Evolutionary conservation across 2,113 vertebrate genomes (phyloP).

Genomic region (Syrmaticus mikado): DNA sequence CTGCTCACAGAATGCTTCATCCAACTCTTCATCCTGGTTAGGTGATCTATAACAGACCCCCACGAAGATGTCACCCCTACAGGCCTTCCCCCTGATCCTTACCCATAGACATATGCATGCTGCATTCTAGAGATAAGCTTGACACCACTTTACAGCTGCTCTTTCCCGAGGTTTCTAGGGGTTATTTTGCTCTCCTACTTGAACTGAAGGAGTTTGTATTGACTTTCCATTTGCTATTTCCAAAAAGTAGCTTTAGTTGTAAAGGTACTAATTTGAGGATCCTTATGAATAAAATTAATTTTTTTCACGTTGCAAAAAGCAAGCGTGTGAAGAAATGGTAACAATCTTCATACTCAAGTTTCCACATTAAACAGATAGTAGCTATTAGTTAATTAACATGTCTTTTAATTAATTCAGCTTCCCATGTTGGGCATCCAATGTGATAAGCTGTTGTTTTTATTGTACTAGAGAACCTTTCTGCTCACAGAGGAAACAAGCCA

Average conservation of each 20-base stretch:
- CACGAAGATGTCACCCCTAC: no score
- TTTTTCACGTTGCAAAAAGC: not conserved
- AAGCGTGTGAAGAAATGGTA: not conserved
- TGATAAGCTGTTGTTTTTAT: not conserved
- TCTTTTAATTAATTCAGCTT: not conserved
- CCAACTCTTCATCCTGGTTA: no score
- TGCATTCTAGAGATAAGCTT: not conserved
- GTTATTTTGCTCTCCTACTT: not conserved
- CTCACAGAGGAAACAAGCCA: not conserved
- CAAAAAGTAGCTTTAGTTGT: not conserved
- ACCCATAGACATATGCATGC: not conserved
- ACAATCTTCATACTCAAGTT: not conserved
- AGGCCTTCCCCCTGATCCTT: no score
- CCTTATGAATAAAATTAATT: not conserved
- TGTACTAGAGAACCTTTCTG: not conserved
- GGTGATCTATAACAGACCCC: no score
- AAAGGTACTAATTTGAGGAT: not conserved
- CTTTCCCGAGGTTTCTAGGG: not conserved
- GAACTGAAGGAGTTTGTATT: not conserved
- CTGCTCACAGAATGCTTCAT: no score
- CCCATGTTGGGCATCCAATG: not conserved
- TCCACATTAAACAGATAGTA: not conserved
- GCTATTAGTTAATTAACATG: not conserved
- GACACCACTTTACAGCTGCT: not conserved
- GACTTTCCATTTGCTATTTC: constrained; percentile 4